Evolutionary conservation across 2,888 invertebrate species (phyloP), one percentile per base, ranked within the genome.

Genomic region (Eupithecia subfuscata): DNA sequence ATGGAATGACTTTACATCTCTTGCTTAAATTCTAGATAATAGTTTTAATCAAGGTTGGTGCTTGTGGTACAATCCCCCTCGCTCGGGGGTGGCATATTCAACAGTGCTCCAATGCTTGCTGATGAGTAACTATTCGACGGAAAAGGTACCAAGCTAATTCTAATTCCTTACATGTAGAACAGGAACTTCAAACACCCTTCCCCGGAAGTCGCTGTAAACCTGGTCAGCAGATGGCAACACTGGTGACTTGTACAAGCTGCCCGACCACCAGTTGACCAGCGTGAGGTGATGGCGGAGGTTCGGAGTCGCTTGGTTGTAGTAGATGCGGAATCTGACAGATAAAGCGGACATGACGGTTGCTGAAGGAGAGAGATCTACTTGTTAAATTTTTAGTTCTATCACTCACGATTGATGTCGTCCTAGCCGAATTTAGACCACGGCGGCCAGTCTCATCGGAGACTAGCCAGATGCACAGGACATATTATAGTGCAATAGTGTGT

Each of bases 201-300:
- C 96, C 65, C 95, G 92, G 83, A 97, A 97, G 89, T 97, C 95
- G 25, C 95, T 91, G 87, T 96, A 97, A 43, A 97, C 96, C 37
- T 95, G 95, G 60, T 94, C 93, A 0, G 96, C 91, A 1, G 95
- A 91, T 0, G 97, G 97, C 64, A 97, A 88, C 0, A 97, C 94
- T 0, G 97, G 97, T 0, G 96, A 96, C 81, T 95, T 96, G 87
- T 96, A 97, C 16, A 97, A 89, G 0, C 96, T 95, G 0, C 93
- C 95, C 7, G 96, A 95, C 96, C 97, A 97, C 97, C 97, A 97
- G 88, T 97, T 97, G 14, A 97, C 96, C 82, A 97, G 89, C 2
- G 95, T 90, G 63, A 97, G 88, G 81, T 95, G 95, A 70, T 96
- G 95, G 22, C 92, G 89, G 18, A 94, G 95, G 73, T 96, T 90